phyloP scores from a whole-genome alignment of 2,888 invertebrate genomes.

The Oligia fasciuncula region DNA sequence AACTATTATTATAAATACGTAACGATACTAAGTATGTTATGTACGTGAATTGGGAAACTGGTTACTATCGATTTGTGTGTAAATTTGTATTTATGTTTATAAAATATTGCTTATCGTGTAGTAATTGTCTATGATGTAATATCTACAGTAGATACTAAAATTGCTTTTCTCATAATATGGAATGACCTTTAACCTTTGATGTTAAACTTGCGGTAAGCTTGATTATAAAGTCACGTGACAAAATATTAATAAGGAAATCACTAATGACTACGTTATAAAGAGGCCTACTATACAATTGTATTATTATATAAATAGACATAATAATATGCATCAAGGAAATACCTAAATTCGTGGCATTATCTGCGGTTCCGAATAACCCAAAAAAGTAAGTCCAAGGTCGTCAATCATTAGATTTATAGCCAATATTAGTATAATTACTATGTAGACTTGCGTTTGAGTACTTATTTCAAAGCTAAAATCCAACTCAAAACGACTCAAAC shows the following conservation, averaged over 20 bases:
- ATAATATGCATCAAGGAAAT: neutral
- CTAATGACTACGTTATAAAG: neutral
- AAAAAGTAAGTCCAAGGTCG: neutral
- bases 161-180: neutral
- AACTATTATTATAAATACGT: slow-evolving; percentile 58
- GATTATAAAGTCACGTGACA: neutral
- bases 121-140: neutral
- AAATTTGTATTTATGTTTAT: neutral
- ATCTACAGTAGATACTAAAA: neutral
- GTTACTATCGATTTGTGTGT: slow-evolving; percentile 36
- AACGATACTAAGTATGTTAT: slow-evolving; percentile 18
- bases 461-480: neutral
- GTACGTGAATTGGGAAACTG: slow-evolving; percentile 3
- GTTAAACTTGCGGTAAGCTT: neutral
- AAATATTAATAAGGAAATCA: neutral
- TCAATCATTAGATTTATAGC: neutral
- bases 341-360: too few species aligned
- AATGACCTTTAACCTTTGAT: neutral
- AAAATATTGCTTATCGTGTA: neutral
- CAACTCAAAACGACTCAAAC: neutral
- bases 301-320: too few species aligned
- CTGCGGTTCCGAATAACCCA: neutral
- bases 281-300: neutral
- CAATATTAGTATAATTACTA: neutral
- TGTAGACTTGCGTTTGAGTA: too few species aligned